Evolutionary conservation across 2,888 invertebrate genomes (phyloP).

Genomic region (Busseola fusca): DNA sequence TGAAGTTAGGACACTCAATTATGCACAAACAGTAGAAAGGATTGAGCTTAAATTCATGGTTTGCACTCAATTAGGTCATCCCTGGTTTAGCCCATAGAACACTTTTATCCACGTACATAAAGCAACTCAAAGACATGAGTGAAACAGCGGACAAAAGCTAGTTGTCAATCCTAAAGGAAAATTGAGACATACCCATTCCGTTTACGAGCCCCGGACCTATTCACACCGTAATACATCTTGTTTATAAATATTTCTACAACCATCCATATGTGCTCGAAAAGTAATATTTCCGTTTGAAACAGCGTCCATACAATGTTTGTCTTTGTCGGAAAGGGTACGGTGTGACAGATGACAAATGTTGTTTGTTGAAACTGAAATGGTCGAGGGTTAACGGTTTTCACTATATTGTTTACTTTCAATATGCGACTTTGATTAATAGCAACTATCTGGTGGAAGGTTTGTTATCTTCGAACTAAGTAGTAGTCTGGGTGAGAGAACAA

Average conservation of each 20-base stretch:
- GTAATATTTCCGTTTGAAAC: conserved; percentile 69
- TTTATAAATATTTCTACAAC: conserved; percentile 60
- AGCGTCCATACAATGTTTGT: conserved; percentile 73
- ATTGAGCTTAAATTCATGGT: background rate
- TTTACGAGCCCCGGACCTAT: conserved; percentile 33
- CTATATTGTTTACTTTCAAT: conserved; percentile 79
- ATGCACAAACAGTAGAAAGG: background rate
- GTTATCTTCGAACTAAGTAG: conserved; percentile 55
- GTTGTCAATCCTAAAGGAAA: conserved; percentile 1
- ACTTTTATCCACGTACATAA: background rate
- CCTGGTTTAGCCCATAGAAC: background rate
- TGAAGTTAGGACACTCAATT: background rate
- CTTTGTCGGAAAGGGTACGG: conserved; percentile 72
- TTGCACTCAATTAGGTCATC: background rate
- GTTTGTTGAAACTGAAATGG: conserved; percentile 73
- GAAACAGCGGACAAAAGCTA: background rate
- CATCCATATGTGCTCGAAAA: conserved; percentile 64
- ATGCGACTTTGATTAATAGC: conserved; percentile 76
- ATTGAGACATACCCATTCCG: conserved; percentile 30
- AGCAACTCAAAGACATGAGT: background rate
- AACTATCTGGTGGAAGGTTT: conserved; percentile 68
- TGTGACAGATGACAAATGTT: conserved; percentile 83
- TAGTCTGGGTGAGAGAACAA: conserved; percentile 40
- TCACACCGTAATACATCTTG: conserved; percentile 55
- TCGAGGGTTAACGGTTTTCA: conserved; percentile 67